Percentiles rank a stretch among this genome's conserved stretches.
Conservation (phyloP, 37 sponge, comb jelly and placozoan species). For the Axinella damicornis region DNA sequence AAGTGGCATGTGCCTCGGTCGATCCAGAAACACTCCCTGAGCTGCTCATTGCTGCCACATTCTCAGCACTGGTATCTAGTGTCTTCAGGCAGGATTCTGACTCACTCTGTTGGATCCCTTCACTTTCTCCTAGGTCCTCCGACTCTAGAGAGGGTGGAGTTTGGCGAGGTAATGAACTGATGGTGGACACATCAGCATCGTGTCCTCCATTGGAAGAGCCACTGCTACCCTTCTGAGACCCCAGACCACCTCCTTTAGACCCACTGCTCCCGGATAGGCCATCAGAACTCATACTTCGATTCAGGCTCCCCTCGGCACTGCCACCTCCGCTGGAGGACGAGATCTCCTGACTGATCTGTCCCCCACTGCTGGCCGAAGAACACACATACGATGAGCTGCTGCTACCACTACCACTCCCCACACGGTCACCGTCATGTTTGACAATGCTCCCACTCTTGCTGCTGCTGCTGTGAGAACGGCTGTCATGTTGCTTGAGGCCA, state of each 20-base stretch:
- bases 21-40: not conserved
- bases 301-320: not conserved
- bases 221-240: not conserved
- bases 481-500: too few species aligned
- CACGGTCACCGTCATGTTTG: too few species aligned
- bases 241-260: not conserved
- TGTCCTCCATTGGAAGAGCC: not conserved
- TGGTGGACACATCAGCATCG: not conserved
- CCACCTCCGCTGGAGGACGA: not conserved
- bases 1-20: too few species aligned
- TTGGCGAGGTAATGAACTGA: not conserved
- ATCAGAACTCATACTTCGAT: not conserved
- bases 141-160: not conserved
- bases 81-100: too few species aligned
- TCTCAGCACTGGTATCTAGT: not conserved
- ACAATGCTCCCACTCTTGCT: too few species aligned
- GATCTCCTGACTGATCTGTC: not conserved
- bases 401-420: too few species aligned
- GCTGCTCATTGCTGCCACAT: not conserved
- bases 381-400: too few species aligned
- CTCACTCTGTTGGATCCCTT: not conserved
- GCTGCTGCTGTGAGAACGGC: too few species aligned
- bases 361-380: too few species aligned
- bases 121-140: not conserved
- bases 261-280: not conserved